These are phyloP conservation scores for Neopelma chrysocephalum DNA, from an alignment of 2,797 vertebrate species.

Conservation along the genomic window DNA sequence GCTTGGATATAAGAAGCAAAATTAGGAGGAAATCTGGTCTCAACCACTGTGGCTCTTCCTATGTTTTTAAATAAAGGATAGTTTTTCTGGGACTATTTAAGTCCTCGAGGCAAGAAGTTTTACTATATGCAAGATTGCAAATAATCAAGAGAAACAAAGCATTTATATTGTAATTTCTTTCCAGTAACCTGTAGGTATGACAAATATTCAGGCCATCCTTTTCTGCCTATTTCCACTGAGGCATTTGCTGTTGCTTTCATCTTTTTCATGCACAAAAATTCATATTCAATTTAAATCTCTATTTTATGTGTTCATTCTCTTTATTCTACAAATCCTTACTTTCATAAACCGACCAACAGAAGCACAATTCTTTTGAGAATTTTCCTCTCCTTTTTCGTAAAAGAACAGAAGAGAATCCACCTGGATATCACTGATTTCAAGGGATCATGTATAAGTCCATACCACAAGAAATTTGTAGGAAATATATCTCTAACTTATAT, in stretches of 20 bases:
- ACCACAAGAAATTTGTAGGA: neutral
- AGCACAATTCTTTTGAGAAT: neutral
- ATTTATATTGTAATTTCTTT: neutral
- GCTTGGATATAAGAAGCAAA: neutral
- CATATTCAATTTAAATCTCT: neutral
- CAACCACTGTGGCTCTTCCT: neutral
- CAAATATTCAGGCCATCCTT: neutral
- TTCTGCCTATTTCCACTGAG: neutral
- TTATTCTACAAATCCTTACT: neutral
- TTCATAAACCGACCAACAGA: neutral
- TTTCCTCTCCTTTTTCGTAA: neutral
- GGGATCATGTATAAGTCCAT: neutral
- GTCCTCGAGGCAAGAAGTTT: neutral
- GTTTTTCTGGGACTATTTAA: neutral
- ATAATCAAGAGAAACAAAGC: neutral
- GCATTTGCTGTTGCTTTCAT: neutral
- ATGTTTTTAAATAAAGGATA: neutral
- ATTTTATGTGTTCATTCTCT: neutral
- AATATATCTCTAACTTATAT: neutral
- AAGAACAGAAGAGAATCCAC: neutral
- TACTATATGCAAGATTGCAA: neutral
- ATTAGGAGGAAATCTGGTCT: neutral
- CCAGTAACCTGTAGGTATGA: neutral
- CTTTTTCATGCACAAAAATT: neutral
- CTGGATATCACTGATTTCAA: neutral